Conservation (phyloP, 2,888 invertebrate genomes). For the Copidosoma aretas region DNA sequence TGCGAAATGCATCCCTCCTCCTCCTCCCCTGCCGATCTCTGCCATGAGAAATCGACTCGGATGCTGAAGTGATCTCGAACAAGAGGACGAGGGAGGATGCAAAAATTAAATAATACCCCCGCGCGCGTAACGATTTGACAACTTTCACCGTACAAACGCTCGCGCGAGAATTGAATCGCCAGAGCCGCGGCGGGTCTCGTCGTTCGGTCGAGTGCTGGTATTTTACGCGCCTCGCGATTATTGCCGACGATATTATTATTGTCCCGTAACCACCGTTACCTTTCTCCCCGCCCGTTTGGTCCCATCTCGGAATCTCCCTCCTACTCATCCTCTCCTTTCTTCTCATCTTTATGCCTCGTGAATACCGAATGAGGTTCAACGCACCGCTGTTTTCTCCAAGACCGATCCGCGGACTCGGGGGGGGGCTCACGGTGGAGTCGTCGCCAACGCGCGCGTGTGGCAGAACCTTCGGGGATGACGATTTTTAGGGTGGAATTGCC, state of each 20-base stretch:
- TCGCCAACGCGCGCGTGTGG: too few relatives aligned
- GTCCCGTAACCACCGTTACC: neutral
- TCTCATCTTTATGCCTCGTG: constrained; percentile 38
- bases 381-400: constrained; percentile 23
- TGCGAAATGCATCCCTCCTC: constrained; percentile 3
- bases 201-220: too few relatives aligned
- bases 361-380: constrained; percentile 44
- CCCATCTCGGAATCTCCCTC: too few relatives aligned
- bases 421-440: too few relatives aligned
- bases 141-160: constrained; percentile 18
- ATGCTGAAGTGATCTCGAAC: too few relatives aligned
- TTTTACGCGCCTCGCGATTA: neutral
- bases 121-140: constrained; percentile 5
- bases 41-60: constrained; percentile 1
- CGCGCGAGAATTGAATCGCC: neutral
- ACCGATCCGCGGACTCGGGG: too few relatives aligned
- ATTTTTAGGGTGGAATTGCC: too few relatives aligned
- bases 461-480: too few relatives aligned
- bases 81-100: neutral
- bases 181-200: too few relatives aligned
- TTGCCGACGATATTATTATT: neutral
- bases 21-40: constrained; percentile 1
- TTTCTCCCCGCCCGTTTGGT: neutral
- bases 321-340: neutral
- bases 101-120: constrained; percentile 3